Conservation (phyloP, 2,797 vertebrate genomes). For the Pipistrellus pygmaeus region DNA sequence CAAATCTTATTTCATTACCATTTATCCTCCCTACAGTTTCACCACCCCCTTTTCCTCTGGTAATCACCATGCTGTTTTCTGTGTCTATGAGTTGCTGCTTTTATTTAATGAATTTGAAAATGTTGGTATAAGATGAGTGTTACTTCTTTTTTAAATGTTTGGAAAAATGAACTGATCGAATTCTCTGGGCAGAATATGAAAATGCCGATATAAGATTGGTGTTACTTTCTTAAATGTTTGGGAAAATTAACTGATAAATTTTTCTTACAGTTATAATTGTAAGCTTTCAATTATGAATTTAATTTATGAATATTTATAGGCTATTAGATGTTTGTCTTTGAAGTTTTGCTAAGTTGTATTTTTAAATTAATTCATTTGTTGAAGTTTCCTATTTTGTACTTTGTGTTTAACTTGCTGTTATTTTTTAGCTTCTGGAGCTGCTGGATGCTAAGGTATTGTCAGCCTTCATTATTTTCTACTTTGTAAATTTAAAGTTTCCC, state of each 20-base stretch:
- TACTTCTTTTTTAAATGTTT: conserved; percentile 14
- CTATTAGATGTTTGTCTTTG: background rate
- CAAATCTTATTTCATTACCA: background rate
- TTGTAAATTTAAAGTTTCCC: background rate
- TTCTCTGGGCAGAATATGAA: background rate
- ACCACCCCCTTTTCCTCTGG: background rate
- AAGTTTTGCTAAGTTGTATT: background rate
- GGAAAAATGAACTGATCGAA: background rate
- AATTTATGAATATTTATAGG: conserved; percentile 1
- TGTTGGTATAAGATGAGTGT: background rate
- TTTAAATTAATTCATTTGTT: conserved; percentile 24
- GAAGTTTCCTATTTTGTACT: background rate
- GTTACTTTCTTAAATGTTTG: conserved; percentile 7
- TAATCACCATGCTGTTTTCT: background rate
- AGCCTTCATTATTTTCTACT: conserved; percentile 20
- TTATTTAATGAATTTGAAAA: background rate
- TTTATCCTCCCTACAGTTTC: background rate
- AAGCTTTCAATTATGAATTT: conserved; percentile 3
- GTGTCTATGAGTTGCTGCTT: background rate
- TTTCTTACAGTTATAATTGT: background rate
- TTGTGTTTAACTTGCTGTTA: background rate
- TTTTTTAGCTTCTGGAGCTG: background rate
- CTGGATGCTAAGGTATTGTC: conserved; percentile 11
- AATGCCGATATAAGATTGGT: background rate
- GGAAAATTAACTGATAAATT: background rate